Evolutionary conservation across 1,140 invertebrate species (phyloP).

Genomic region (Bactericera cockerelli): DNA sequence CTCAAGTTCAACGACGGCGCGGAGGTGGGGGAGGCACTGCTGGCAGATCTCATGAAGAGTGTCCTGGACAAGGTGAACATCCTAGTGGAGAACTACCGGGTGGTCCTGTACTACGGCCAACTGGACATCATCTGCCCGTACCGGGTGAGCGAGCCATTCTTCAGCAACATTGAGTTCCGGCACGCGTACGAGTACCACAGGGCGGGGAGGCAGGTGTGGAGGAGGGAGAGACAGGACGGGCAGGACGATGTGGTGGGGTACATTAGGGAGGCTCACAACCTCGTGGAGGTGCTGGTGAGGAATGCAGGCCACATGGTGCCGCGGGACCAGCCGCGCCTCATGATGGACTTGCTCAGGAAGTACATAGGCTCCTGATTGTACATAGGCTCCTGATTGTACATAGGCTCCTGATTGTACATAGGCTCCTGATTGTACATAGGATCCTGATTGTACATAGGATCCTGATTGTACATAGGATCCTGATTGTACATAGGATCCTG

Average conservation of each 20-base stretch:
- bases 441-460: no score
- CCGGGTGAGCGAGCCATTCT: slow-evolving; percentile 54
- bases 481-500: no score
- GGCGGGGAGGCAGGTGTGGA: slow-evolving; percentile 31
- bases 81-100: slow-evolving; percentile 46
- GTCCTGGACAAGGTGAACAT: slow-evolving; percentile 56
- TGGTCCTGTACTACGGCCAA: slow-evolving; percentile 66
- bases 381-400: no score
- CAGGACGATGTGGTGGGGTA: slow-evolving; percentile 38
- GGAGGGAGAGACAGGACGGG: slow-evolving; percentile 23
- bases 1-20: slow-evolving; percentile 33
- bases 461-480: no score
- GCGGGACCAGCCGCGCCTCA: slow-evolving; percentile 43
- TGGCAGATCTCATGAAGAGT: slow-evolving; percentile 66
- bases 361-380: slow-evolving; percentile 42
- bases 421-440: no score
- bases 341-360: slow-evolving; percentile 54
- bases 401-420: no score
- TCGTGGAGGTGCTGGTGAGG: slow-evolving; percentile 44
- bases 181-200: slow-evolving; percentile 28
- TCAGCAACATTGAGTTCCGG: slow-evolving; percentile 35
- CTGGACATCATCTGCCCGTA: slow-evolving; percentile 73
- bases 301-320: slow-evolving; percentile 52
- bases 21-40: slow-evolving; percentile 48
- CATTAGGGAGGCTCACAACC: slow-evolving; percentile 37